Evolutionary conservation across 2,888 invertebrate species (phyloP).

Genomic region (Helicoverpa assulta): DNA sequence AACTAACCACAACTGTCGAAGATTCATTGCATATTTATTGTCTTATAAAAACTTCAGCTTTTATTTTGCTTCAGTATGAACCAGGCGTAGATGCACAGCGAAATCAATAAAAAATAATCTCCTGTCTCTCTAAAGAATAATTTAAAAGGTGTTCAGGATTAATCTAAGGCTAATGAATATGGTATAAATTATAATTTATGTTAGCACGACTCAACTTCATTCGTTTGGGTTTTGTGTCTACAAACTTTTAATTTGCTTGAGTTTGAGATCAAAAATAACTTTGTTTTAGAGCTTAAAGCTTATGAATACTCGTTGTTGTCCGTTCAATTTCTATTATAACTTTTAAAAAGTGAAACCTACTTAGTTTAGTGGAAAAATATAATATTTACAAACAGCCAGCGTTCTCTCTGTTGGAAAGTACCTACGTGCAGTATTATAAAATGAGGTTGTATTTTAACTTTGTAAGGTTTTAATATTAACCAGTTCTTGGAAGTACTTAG

Average conservation of each 20-base stretch:
- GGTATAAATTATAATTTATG: conserved; percentile 17
- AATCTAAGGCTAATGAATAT: background rate
- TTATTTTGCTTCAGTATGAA: too few relatives aligned
- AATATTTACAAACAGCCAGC: background rate
- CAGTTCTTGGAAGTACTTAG: conserved; percentile 5
- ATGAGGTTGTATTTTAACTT: conserved; percentile 2
- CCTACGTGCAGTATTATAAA: background rate
- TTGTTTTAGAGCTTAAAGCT: conserved; percentile 34
- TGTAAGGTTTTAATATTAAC: background rate
- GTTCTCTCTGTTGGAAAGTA: background rate
- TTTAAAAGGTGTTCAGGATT: background rate
- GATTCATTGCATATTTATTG: background rate
- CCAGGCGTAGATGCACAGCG: too few relatives aligned
- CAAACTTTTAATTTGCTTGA: conserved; percentile 64
- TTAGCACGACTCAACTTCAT: conserved; percentile 20
- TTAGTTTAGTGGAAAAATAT: background rate
- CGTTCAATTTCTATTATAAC: conserved; percentile 16
- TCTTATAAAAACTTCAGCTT: background rate
- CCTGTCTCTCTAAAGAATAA: background rate
- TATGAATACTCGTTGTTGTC: conserved; percentile 27
- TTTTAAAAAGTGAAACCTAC: conserved; percentile 5
- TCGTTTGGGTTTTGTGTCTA: conserved; percentile 62
- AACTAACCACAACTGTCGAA: too few relatives aligned
- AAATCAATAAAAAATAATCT: too few relatives aligned
- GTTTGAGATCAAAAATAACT: conserved; percentile 54